These are phyloP conservation scores for Premnoplex brunnescens DNA, from an alignment of 2,797 vertebrate species.

Conservation along the genomic window DNA sequence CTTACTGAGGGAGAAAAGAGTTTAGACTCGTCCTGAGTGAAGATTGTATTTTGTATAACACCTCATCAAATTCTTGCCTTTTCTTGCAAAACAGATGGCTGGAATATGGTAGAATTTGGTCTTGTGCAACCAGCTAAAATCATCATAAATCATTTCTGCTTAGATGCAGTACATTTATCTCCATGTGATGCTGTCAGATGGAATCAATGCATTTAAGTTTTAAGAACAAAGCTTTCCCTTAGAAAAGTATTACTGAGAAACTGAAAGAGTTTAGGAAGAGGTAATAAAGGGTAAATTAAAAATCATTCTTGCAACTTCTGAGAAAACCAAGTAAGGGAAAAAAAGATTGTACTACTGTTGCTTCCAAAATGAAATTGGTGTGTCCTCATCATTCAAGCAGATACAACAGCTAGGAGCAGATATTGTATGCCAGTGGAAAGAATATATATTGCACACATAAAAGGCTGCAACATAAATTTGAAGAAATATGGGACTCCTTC, in stretches of 20 bases:
- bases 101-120: constrained; percentile 26
- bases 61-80: constrained; percentile 4
- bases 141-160: constrained; percentile 44
- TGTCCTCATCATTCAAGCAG: constrained; percentile 62
- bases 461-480: constrained; percentile 73
- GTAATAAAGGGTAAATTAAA: constrained; percentile 63
- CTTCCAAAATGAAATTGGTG: constrained; percentile 62
- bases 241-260: constrained; percentile 19
- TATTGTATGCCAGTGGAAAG: constrained; percentile 65
- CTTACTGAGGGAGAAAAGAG: not conserved
- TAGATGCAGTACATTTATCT: constrained; percentile 47
- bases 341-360: constrained; percentile 21
- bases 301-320: constrained; percentile 45
- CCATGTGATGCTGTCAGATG: constrained; percentile 32
- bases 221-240: constrained; percentile 28
- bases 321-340: constrained; percentile 40
- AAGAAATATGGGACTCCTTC: constrained; percentile 79
- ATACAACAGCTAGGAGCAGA: constrained; percentile 63
- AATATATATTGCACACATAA: constrained; percentile 75
- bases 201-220: constrained; percentile 34
- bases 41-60: not conserved
- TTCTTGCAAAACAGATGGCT: constrained; percentile 25
- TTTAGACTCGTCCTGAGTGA: not conserved
- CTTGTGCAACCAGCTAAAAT: constrained; percentile 20
- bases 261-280: constrained; percentile 34